phyloP scores from a whole-genome alignment of 2,113 vertebrate species.

The Orycteropus afer region DNA sequence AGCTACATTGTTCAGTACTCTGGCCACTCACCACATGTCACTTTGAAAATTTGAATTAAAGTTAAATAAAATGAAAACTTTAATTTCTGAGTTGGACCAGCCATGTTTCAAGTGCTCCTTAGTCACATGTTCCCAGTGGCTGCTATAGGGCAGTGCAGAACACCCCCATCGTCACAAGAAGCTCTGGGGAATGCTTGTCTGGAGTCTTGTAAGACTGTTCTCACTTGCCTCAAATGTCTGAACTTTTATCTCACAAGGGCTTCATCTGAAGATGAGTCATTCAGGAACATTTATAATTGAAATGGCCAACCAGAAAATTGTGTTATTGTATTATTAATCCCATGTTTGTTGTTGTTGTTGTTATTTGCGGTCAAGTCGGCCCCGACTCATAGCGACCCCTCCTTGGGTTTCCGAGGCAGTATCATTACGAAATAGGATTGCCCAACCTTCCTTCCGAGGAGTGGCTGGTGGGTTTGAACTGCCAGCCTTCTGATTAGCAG shows the following conservation, averaged over 20 bases:
- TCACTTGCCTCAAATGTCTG: background rate
- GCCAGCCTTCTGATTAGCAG: too few relatives aligned
- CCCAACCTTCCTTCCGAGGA: too few relatives aligned
- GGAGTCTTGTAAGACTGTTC: background rate
- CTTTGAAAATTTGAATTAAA: constrained; percentile 39
- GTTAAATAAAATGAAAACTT: background rate
- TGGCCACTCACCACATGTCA: background rate
- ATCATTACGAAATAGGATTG: too few relatives aligned
- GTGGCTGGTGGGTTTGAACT: too few relatives aligned
- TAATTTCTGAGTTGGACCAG: background rate
- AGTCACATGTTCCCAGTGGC: background rate
- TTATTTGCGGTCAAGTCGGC: too few relatives aligned
- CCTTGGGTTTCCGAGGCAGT: too few relatives aligned
- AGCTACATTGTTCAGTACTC: background rate
- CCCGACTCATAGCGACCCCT: too few relatives aligned
- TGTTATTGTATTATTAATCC: background rate
- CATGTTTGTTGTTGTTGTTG: constrained; percentile 24
- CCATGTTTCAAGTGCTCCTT: background rate
- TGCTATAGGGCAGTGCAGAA: background rate
- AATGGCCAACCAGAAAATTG: background rate
- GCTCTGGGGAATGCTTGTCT: background rate
- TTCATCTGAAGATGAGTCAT: background rate
- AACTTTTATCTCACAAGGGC: background rate
- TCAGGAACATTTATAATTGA: constrained; percentile 17
- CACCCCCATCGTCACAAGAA: background rate